phyloP scores from a whole-genome alignment of 2,888 invertebrate species.

The Agrochola circellaris region DNA sequence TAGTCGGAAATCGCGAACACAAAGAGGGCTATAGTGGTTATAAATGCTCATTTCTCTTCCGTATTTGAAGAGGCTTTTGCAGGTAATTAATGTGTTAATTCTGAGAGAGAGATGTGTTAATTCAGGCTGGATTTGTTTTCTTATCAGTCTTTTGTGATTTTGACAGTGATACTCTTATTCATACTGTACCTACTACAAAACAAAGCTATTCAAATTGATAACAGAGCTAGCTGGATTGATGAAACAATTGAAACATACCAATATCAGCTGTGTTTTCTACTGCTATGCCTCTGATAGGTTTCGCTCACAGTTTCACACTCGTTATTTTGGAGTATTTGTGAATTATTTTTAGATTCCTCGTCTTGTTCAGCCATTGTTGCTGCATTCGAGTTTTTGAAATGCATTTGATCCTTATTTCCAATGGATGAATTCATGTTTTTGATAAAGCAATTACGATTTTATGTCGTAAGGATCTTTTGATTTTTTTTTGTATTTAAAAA shows the following conservation, averaged over 20 bases:
- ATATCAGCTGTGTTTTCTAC: slow-evolving; percentile 40
- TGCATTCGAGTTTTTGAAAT: not conserved
- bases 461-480: not conserved
- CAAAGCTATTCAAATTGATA: slow-evolving; percentile 6
- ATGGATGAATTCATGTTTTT: slow-evolving; percentile 9
- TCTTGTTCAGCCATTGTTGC: slow-evolving; percentile 2
- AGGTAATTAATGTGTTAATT: not conserved
- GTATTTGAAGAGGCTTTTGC: not conserved
- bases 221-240: slow-evolving; percentile 17
- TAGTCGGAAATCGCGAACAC: not conserved
- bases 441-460: not conserved
- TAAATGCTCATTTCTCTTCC: not conserved
- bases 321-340: slow-evolving; percentile 30
- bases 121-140: not conserved
- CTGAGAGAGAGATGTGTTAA: not conserved
- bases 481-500: not conserved
- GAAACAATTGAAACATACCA: slow-evolving; percentile 43
- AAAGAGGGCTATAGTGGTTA: not conserved
- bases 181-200: not conserved
- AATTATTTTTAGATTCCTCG: not conserved
- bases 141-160: not conserved
- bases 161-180: not conserved
- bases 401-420: not conserved
- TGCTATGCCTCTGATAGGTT: slow-evolving; percentile 31
- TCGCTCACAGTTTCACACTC: not conserved